A percentile compares a stretch with the other conserved stretches of the same genome.
phyloP scores from a whole-genome alignment of 2,888 invertebrate genomes.

The Polydrusus pterygomalis region DNA sequence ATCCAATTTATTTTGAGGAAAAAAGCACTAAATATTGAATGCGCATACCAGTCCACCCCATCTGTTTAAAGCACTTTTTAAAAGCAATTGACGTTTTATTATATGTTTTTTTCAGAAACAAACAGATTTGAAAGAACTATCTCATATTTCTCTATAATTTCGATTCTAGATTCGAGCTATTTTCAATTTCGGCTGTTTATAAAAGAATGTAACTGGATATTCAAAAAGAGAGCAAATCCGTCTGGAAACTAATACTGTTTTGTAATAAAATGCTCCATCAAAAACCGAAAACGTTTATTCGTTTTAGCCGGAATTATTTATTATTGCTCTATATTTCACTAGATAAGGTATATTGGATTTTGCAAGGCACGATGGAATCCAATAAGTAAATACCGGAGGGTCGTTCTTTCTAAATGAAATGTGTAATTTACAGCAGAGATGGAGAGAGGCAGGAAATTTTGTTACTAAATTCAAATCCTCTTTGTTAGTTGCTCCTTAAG shows the following conservation, averaged over 20 bases:
- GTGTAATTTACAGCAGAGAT: slow-evolving; percentile 61
- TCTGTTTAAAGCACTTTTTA: too few species aligned
- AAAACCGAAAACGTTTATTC: slow-evolving; percentile 55
- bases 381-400: slow-evolving; percentile 65
- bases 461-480: slow-evolving; percentile 62
- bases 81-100: too few species aligned
- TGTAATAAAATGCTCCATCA: slow-evolving; percentile 55
- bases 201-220: slow-evolving; percentile 43
- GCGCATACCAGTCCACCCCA: too few species aligned
- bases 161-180: slow-evolving; percentile 21
- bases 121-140: slow-evolving; percentile 17
- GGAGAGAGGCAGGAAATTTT: slow-evolving; percentile 49
- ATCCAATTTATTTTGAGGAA: too few species aligned
- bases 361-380: slow-evolving; percentile 60
- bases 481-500: slow-evolving; percentile 26
- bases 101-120: not conserved
- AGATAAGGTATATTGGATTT: slow-evolving; percentile 64
- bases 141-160: slow-evolving; percentile 37
- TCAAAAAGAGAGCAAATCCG: slow-evolving; percentile 40
- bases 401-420: slow-evolving; percentile 65
- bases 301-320: slow-evolving; percentile 62
- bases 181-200: slow-evolving; percentile 41
- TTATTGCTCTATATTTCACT: slow-evolving; percentile 64
- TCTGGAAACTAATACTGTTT: slow-evolving; percentile 51
- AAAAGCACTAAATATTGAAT: too few species aligned